Evolutionary conservation across 2,888 invertebrate species (phyloP).

Genomic region (Monoplex corrugatus): DNA sequence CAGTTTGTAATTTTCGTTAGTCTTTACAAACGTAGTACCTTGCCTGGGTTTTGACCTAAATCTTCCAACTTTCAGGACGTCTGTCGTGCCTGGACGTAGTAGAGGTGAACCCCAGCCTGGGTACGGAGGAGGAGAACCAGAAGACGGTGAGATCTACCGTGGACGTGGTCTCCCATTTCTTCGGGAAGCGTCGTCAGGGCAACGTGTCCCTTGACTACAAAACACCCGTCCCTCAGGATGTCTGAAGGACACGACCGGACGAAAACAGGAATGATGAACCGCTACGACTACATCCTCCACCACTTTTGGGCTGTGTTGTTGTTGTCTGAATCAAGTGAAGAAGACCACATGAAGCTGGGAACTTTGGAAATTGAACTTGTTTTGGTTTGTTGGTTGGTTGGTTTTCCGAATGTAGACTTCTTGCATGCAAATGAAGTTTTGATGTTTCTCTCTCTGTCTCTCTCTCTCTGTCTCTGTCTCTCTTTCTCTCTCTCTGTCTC

Average conservation of each 20-base stretch:
- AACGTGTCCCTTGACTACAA: slow-evolving; percentile 68
- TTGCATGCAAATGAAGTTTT: neutral
- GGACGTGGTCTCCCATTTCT: slow-evolving; percentile 88
- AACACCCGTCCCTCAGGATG: slow-evolving; percentile 68
- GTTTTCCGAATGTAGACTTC: neutral
- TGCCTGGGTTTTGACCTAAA: no score
- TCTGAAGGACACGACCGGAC: no score
- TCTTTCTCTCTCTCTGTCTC: neutral
- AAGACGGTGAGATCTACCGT: slow-evolving; percentile 89
- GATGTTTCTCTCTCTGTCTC: neutral
- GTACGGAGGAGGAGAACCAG: slow-evolving; percentile 86
- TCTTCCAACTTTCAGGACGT: slow-evolving; percentile 83
- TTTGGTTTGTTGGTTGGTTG: neutral
- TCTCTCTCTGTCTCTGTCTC: neutral
- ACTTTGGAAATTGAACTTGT: no score
- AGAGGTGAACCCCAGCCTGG: slow-evolving; percentile 94
- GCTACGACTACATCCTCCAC: no score
- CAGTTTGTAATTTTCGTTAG: no score
- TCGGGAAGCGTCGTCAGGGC: slow-evolving; percentile 77
- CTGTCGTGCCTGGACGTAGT: slow-evolving; percentile 92
- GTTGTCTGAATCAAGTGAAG: no score
- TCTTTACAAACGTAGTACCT: no score
- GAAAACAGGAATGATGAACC: no score
- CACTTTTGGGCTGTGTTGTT: no score
- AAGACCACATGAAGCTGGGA: no score